These are phyloP conservation scores for Mobula hypostoma DNA, from an alignment of 2,113 vertebrate species.

Conservation along the genomic window DNA sequence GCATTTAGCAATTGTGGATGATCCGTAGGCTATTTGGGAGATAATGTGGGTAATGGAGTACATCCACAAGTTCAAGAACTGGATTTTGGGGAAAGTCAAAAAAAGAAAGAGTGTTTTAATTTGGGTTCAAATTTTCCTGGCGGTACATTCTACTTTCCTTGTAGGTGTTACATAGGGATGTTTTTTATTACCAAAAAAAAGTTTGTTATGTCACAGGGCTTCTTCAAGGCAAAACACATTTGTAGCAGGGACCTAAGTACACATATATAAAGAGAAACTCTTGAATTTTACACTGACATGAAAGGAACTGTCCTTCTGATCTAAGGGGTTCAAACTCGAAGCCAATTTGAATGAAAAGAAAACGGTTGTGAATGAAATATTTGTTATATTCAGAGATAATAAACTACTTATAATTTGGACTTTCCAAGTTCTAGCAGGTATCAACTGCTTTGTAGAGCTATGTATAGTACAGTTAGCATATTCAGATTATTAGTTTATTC, in stretches of 20 bases:
- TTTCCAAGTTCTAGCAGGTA: not conserved
- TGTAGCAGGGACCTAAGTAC: too few species aligned
- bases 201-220: not conserved
- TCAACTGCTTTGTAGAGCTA: not conserved
- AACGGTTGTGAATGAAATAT: not conserved
- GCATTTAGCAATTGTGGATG: not conserved
- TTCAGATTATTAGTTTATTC: slow-evolving; percentile 13
- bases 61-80: too few species aligned
- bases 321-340: not conserved
- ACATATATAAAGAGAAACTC: too few species aligned
- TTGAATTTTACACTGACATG: too few species aligned
- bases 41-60: too few species aligned
- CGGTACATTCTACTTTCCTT: not conserved
- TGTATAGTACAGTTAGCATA: not conserved
- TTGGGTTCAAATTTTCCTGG: not conserved
- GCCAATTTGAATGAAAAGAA: not conserved
- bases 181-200: not conserved
- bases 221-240: not conserved
- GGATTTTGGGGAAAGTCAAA: too few species aligned
- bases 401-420: not conserved
- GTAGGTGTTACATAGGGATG: not conserved
- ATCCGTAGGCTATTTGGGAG: not conserved
- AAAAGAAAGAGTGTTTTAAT: not conserved
- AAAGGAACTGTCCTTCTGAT: too few species aligned
- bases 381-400: not conserved